These are phyloP conservation scores for Phataginus tricuspis DNA, from an alignment of 2,797 vertebrate species.

Conservation along the genomic window DNA sequence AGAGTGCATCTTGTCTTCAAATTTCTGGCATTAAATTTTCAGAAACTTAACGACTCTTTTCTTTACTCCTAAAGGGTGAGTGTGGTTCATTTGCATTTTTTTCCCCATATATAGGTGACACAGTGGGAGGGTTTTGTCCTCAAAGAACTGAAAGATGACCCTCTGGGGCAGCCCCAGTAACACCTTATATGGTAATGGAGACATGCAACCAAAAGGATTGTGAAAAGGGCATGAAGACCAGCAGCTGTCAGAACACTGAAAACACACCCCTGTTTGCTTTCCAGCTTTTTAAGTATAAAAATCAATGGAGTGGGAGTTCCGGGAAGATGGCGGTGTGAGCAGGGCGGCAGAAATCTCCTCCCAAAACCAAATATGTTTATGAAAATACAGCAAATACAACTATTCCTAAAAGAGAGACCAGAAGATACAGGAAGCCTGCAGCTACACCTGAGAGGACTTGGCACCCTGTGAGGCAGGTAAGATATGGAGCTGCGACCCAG, in stretches of 20 bases:
- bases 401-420: too few species aligned
- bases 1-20: neutral
- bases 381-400: too few species aligned
- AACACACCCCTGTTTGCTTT: conserved; percentile 82
- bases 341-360: too few species aligned
- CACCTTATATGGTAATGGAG: neutral
- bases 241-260: conserved; percentile 67
- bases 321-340: too few species aligned
- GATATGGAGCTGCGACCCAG: too few species aligned
- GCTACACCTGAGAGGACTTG: too few species aligned
- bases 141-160: neutral
- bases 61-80: neutral
- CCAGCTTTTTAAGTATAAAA: conserved; percentile 84
- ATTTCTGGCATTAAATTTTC: neutral
- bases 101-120: neutral
- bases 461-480: too few species aligned
- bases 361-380: too few species aligned
- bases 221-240: conserved; percentile 65
- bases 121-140: neutral
- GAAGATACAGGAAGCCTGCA: too few species aligned
- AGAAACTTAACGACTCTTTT: neutral
- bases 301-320: conserved; percentile 80
- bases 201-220: conserved; percentile 48
- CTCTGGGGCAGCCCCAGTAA: neutral
- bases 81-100: neutral